A percentile compares a stretch with the other conserved stretches of the same genome.
Evolutionary conservation across 2,888 invertebrate genomes (phyloP).

Genomic region (Cantharis nigra): DNA sequence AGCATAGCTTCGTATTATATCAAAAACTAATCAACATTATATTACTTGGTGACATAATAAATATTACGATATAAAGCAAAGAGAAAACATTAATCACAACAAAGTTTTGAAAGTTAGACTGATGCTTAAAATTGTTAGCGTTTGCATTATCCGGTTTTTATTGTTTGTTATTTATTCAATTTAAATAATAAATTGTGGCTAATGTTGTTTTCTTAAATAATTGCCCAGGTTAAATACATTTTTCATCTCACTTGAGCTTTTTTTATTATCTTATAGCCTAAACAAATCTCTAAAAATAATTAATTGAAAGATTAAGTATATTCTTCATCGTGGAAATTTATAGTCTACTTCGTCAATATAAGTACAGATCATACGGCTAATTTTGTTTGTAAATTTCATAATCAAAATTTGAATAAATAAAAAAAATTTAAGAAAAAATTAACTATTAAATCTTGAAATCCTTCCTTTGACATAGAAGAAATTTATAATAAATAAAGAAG

Average conservation of each 20-base stretch:
- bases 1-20: background rate
- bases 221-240: background rate
- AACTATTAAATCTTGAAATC: too few species aligned
- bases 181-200: background rate
- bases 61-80: background rate
- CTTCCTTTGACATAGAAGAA: too few species aligned
- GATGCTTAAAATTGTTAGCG: background rate
- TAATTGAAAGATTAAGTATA: background rate
- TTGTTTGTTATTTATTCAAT: background rate
- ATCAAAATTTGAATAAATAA: too few species aligned
- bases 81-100: background rate
- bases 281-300: background rate
- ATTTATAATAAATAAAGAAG: too few species aligned
- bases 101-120: background rate
- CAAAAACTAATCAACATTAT: background rate
- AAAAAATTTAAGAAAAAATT: too few species aligned
- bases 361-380: too few species aligned
- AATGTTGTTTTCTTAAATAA: background rate
- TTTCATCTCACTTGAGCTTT: background rate
- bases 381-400: too few species aligned
- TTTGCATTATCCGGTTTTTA: background rate
- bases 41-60: constrained; percentile 1
- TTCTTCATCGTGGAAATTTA: background rate
- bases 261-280: background rate
- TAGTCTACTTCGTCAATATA: background rate